These are phyloP conservation scores for Sylvicapra grimmia DNA, from an alignment of 2,113 vertebrate genomes.

Conservation along the genomic window DNA sequence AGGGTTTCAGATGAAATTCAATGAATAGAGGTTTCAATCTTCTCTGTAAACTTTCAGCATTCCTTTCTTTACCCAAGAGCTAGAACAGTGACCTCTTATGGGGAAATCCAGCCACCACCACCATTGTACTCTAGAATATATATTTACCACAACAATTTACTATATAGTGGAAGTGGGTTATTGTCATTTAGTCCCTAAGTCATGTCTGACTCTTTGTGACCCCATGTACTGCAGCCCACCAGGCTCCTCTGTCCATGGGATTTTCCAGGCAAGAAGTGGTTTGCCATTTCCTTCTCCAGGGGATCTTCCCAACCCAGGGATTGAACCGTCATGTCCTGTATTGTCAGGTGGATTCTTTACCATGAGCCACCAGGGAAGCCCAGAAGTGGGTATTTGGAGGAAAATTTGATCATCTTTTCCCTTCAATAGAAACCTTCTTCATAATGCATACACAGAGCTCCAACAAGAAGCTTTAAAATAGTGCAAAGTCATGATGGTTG, in stretches of 20 bases:
- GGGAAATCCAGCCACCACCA: not conserved
- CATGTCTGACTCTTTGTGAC: not conserved
- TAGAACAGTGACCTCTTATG: not conserved
- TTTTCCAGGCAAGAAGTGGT: not conserved
- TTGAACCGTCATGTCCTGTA: not conserved
- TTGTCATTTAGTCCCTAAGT: not conserved
- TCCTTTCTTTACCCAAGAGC: not conserved
- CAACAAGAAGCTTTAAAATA: constrained; percentile 28
- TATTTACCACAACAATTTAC: not conserved
- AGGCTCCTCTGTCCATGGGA: not conserved
- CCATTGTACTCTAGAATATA: not conserved
- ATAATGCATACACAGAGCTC: not conserved
- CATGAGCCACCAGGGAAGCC: not conserved
- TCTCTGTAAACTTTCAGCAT: not conserved
- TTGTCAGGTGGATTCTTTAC: not conserved
- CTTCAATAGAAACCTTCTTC: not conserved
- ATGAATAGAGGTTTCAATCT: not conserved
- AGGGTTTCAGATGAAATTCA: not conserved
- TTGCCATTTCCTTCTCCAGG: not conserved
- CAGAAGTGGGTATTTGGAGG: not conserved
- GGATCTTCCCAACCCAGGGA: not conserved
- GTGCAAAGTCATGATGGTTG: not conserved
- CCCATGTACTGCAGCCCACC: not conserved
- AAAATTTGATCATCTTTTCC: not conserved
- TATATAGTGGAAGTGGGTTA: not conserved